Evolutionary conservation across 92 coral and sea anemone species (phyloP), one percentile per base, ranked within the genome.

Genomic region (Pocillopora meandrina): DNA sequence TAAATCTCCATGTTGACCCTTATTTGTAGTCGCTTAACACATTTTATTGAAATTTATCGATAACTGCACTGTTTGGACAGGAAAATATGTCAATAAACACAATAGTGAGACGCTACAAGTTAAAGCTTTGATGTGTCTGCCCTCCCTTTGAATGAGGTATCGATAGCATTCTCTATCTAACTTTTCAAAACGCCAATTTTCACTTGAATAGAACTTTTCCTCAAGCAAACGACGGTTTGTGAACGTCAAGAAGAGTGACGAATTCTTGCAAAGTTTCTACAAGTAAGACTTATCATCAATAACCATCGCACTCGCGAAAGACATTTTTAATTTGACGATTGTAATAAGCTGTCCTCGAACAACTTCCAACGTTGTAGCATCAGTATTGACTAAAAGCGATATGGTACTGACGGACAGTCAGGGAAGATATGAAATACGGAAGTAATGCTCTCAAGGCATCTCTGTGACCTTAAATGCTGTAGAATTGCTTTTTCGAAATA

Each of bases 21-120:
- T 34, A 49, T 70, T 70, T 70, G 55, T 70, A 36, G 71, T 78
- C 47, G 61, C 71, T 78, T 62, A 61, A 71, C 82, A 78, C 42
- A 78, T 78, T 58, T 78, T 62, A 62, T 63, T 63, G 21, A 63
- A 16, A 12, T 42, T 10, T 13, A 78, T 62, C 49, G 36, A 78
- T 78, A 78, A 21, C 35, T 62, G 68, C 60, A 19, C 35, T 36
- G 71, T 78, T 78, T 62, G 61, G 61, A 63, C 52, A 78, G 14
- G 82, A 78, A 19, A 63, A 19, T 2, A 78, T 77, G 61, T 42
- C 61, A 77, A 35, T 58, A 62, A 9, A 26, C 34, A 36, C n/a
- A 21, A 77, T 42, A 31, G 12, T 70, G 63, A 36, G 49, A 70
- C 9, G 2, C 56, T 6, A 56, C 5, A 78, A 42, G 2, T 58